phyloP scores from a whole-genome alignment of 2,888 invertebrate species.

The Ptychoptera contaminata region DNA sequence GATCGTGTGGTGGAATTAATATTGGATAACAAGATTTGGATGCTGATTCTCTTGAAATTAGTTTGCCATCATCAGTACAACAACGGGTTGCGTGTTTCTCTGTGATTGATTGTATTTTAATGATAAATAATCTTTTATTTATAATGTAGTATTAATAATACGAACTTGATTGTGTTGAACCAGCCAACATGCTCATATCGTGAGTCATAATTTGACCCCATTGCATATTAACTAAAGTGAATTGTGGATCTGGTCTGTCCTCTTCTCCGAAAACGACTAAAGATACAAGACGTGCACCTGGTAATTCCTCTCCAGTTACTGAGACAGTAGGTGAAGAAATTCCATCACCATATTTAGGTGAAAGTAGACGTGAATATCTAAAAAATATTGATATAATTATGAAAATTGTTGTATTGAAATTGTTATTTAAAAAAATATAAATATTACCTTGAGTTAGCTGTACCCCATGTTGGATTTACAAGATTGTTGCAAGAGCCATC shows the following conservation, averaged over 20 bases:
- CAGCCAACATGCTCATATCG: conserved; percentile 36
- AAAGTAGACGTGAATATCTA: conserved; percentile 30
- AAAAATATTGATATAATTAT: too few species aligned
- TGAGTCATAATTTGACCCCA: conserved; percentile 47
- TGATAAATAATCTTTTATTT: background rate
- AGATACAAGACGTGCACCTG: conserved; percentile 55
- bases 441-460: conserved; percentile 49
- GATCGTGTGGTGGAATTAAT: conserved; percentile 36
- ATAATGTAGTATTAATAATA: conserved; percentile 13
- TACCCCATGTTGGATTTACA: conserved; percentile 65
- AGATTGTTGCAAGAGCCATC: conserved; percentile 95
- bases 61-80: conserved; percentile 41
- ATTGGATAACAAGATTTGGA: conserved; percentile 37
- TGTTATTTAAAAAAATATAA: background rate
- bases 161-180: conserved; percentile 55
- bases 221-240: conserved; percentile 53
- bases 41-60: conserved; percentile 31
- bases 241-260: conserved; percentile 51
- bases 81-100: conserved; percentile 43
- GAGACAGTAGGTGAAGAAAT: conserved; percentile 42
- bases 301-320: conserved; percentile 47
- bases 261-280: conserved; percentile 52
- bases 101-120: conserved; percentile 17
- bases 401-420: too few species aligned
- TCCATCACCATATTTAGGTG: conserved; percentile 34